phyloP scores from a whole-genome alignment of 64 coral and sea anemone species.

The Pocillopora verrucosa region DNA sequence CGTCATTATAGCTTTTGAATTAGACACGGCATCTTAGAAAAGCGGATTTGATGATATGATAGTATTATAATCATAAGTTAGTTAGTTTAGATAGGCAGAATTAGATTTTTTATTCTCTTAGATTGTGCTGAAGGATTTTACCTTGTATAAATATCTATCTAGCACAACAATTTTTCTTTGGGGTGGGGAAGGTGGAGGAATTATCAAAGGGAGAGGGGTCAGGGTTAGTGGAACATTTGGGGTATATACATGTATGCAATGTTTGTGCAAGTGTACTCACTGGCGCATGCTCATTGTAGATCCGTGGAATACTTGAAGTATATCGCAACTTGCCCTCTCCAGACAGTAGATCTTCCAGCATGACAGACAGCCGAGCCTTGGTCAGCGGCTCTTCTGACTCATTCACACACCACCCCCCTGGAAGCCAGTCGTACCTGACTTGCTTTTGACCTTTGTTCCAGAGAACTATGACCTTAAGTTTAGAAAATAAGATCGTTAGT shows the following conservation, averaged over 20 bases:
- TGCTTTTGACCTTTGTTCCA: conserved; percentile 83
- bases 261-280: conserved; percentile 22
- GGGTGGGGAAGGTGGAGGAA: too few species aligned
- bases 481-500: not conserved
- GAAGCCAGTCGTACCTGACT: conserved; percentile 82
- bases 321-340: conserved; percentile 63
- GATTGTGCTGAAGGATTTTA: too few species aligned
- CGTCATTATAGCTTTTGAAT: too few species aligned
- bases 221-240: too few species aligned
- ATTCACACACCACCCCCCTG: conserved; percentile 75
- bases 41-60: too few species aligned
- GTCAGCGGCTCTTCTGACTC: not conserved
- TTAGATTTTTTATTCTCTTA: too few species aligned
- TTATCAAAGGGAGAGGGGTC: too few species aligned
- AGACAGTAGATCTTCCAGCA: conserved; percentile 55
- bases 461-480: conserved; percentile 65
- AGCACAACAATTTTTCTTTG: too few species aligned
- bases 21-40: too few species aligned
- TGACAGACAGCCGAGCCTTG: conserved; percentile 35
- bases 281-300: conserved; percentile 81
- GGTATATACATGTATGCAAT: not conserved
- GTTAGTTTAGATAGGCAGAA: too few species aligned
- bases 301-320: conserved; percentile 39
- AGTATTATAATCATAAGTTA: too few species aligned
- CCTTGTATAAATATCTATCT: too few species aligned